These are phyloP conservation scores for Phocoena sinus DNA, from an alignment of 2,113 vertebrate genomes.

Conservation along the genomic window DNA sequence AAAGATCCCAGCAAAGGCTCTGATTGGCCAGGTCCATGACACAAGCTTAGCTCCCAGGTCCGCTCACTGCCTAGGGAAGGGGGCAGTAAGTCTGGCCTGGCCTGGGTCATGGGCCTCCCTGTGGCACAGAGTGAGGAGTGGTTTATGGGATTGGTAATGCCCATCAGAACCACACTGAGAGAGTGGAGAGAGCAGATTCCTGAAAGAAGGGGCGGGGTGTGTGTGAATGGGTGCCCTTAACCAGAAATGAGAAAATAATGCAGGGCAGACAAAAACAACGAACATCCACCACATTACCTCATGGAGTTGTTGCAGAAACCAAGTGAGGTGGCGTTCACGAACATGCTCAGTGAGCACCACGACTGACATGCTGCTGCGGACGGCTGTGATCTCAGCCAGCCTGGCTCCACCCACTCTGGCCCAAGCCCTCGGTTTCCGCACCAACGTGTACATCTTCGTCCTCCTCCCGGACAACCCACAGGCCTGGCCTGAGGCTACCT, in stretches of 20 bases:
- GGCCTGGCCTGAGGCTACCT: neutral
- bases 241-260: neutral
- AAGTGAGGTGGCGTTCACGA: accelerated
- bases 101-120: neutral
- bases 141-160: accelerated
- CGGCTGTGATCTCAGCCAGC: neutral
- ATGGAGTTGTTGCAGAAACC: neutral
- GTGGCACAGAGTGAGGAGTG: neutral
- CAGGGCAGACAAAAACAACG: neutral
- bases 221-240: neutral
- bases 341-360: accelerated
- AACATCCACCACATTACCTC: accelerated
- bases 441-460: neutral
- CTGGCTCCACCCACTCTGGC: neutral
- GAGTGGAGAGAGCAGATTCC: neutral
- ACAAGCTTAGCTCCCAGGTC: neutral
- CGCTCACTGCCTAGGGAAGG: neutral
- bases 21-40: neutral
- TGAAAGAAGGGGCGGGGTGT: too few species aligned
- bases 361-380: neutral
- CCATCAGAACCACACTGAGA: neutral
- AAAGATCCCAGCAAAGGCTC: neutral
- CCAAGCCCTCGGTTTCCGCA: too few species aligned
- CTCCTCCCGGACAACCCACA: neutral
- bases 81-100: neutral